phyloP scores from a whole-genome alignment of 53 echinoderm and acorn worm genomes.

The Paracentrotus lividus region DNA sequence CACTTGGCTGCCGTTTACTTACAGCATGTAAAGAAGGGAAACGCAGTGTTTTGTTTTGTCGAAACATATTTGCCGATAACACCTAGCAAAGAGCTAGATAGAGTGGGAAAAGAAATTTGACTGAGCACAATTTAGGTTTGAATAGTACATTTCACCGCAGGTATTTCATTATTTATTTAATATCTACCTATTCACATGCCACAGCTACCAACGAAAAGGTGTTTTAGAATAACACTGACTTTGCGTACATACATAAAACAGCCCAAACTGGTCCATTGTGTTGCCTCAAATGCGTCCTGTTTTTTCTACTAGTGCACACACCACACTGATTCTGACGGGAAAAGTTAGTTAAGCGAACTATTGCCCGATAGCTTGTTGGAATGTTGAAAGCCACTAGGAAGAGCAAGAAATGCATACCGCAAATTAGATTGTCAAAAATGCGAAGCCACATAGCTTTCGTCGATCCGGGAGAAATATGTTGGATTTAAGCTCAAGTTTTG shows the following conservation, averaged over 20 bases:
- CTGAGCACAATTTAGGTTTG: conserved; percentile 9
- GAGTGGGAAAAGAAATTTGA: neutral
- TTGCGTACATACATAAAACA: conserved; percentile 35
- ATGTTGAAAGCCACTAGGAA: neutral
- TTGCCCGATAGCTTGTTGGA: neutral
- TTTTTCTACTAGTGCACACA: neutral
- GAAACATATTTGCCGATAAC: conserved; percentile 22
- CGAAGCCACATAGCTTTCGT: conserved; percentile 1
- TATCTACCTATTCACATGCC: conserved; percentile 45
- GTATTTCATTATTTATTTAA: conserved; percentile 62
- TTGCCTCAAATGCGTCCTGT: conserved; percentile 7
- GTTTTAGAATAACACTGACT: conserved; percentile 62
- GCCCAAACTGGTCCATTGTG: conserved; percentile 41
- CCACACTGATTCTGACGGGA: neutral
- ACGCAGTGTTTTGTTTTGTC: conserved; percentile 3
- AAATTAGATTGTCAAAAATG: conserved; percentile 25
- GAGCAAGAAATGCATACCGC: conserved; percentile 23
- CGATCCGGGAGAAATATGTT: neutral
- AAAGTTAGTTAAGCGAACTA: conserved; percentile 12
- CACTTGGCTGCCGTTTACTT: conserved; percentile 23
- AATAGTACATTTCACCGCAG: conserved; percentile 52
- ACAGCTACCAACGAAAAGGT: conserved; percentile 3
- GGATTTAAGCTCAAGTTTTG: conserved; percentile 37
- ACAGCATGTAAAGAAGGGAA: neutral
- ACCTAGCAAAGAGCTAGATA: neutral